Percentiles rank a stretch among this genome's conserved stretches.
Evolutionary conservation across 2,113 vertebrate genomes (phyloP).

Genomic region (Chloropsis cyanopogon): DNA sequence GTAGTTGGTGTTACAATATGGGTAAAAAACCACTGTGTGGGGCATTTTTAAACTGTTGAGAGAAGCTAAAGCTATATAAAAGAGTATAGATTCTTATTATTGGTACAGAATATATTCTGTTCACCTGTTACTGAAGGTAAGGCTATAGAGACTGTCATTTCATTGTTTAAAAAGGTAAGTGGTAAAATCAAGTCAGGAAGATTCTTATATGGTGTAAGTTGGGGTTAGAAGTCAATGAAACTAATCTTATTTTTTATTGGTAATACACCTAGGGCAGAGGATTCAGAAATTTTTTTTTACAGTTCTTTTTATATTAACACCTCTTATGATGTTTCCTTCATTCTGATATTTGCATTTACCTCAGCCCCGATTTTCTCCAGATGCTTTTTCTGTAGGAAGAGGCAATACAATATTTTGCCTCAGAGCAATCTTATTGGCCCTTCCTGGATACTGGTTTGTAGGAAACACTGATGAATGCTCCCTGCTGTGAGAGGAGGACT

Average conservation of each 20-base stretch:
- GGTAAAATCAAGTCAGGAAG: not conserved
- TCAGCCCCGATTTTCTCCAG: not conserved
- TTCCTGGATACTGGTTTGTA: not conserved
- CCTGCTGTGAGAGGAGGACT: not conserved
- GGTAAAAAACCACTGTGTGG: not conserved
- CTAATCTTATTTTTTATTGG: not conserved
- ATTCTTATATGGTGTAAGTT: not conserved
- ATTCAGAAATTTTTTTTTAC: not conserved
- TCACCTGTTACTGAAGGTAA: not conserved
- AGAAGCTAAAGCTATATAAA: not conserved
- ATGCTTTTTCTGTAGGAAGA: not conserved
- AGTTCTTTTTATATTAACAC: not conserved
- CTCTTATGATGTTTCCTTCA: not conserved
- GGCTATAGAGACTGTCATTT: not conserved
- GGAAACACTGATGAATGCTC: not conserved
- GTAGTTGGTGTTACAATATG: not conserved
- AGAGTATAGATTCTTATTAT: not conserved
- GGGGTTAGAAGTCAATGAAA: not conserved
- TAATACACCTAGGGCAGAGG: not conserved
- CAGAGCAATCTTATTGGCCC: not conserved
- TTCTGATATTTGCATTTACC: not conserved
- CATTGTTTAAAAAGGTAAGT: not conserved
- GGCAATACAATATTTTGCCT: not conserved
- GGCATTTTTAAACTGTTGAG: not conserved
- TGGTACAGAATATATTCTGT: not conserved